Conservation (phyloP, 2,797 vertebrate genomes). For the Distichodus sexfasciatus region DNA sequence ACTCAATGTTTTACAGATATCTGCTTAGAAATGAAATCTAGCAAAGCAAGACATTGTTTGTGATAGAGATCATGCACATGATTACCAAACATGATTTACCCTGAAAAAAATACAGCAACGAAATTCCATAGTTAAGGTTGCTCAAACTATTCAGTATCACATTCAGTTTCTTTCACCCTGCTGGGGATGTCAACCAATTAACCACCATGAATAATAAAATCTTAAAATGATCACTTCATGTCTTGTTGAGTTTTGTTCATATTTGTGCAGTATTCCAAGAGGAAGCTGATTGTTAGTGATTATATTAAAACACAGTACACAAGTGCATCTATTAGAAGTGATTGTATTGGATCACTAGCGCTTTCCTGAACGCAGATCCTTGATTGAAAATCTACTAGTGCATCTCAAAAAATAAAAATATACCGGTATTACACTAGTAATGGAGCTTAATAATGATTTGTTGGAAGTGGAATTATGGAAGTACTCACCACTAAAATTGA, state of each 20-base stretch:
- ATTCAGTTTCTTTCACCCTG: constrained; percentile 22
- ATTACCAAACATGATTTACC: constrained; percentile 30
- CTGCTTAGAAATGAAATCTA: constrained; percentile 10
- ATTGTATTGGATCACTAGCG: too few relatives aligned
- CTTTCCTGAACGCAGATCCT: too few relatives aligned
- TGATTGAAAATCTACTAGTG: too few relatives aligned
- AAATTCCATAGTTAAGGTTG: constrained; percentile 11
- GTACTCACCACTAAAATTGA: too few relatives aligned
- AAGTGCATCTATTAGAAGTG: too few relatives aligned
- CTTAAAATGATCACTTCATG: constrained; percentile 19
- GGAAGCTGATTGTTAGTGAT: too few relatives aligned
- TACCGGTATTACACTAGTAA: too few relatives aligned
- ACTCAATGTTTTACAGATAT: background rate
- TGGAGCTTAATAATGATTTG: too few relatives aligned
- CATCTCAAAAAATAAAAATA: too few relatives aligned
- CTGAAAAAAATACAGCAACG: constrained; percentile 19
- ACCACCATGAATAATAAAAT: constrained; percentile 37
- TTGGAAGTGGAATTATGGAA: too few relatives aligned
- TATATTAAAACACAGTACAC: too few relatives aligned
- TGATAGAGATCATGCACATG: constrained; percentile 17
- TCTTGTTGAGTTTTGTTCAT: background rate
- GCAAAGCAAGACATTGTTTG: constrained; percentile 6
- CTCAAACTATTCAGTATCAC: constrained; percentile 17
- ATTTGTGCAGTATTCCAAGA: background rate
- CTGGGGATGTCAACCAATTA: constrained; percentile 34